phyloP scores from a whole-genome alignment of 2,888 invertebrate genomes.

The Mallateleia sp. region DNA sequence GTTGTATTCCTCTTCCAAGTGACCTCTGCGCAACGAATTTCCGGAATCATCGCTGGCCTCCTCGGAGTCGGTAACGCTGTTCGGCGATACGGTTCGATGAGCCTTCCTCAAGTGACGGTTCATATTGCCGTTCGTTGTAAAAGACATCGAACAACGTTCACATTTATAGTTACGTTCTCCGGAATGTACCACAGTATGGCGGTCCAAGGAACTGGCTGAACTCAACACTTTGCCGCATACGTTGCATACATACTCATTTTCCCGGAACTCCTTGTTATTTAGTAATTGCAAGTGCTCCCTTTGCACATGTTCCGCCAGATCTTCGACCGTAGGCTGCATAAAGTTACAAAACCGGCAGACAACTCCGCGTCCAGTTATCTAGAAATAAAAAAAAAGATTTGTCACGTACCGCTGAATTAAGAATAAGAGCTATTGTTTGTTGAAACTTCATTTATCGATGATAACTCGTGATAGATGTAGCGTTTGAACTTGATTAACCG shows the following conservation, averaged over 20 bases:
- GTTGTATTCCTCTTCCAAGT: conserved; percentile 89
- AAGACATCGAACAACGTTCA: conserved; percentile 94
- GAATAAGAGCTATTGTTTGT: conserved; percentile 55
- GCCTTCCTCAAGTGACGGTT: conserved; percentile 94
- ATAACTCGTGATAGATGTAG: conserved; percentile 20
- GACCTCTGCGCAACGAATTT: conserved; percentile 89
- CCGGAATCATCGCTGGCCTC: conserved; percentile 86
- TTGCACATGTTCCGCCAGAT: conserved; percentile 61
- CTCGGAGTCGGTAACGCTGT: conserved; percentile 87
- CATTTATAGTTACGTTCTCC: conserved; percentile 95
- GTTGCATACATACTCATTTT: conserved; percentile 91
- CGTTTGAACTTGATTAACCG: conserved; percentile 65
- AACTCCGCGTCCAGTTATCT: conserved; percentile 56
- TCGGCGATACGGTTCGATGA: conserved; percentile 84
- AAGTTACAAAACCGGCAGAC: conserved; percentile 62
- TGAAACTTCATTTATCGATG: conserved; percentile 52
- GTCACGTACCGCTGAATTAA: neutral
- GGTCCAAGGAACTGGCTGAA: conserved; percentile 94
- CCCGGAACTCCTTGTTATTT: conserved; percentile 52
- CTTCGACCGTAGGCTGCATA: conserved; percentile 57
- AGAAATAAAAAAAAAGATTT: conserved; percentile 24
- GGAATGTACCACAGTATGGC: conserved; percentile 95
- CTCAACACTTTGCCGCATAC: conserved; percentile 94
- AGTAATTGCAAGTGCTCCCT: conserved; percentile 44
- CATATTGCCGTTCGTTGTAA: conserved; percentile 97